Conservation (phyloP, 1,140 invertebrate species). For the Megalonaias nervosa region DNA sequence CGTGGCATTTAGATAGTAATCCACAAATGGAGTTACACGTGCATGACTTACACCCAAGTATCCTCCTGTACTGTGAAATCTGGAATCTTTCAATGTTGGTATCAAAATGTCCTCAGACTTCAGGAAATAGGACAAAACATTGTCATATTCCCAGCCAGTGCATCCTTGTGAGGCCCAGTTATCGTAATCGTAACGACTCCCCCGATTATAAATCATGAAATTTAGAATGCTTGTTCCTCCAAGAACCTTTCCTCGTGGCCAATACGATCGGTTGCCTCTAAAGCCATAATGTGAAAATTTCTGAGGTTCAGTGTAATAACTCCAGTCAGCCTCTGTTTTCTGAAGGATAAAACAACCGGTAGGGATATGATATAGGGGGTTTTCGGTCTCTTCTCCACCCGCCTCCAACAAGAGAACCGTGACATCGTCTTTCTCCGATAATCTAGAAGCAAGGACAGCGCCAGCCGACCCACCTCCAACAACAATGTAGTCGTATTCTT, state of each 20-base stretch:
- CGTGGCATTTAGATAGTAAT: slow-evolving; percentile 44
- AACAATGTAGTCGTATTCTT: slow-evolving; percentile 19
- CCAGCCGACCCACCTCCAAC: slow-evolving; percentile 92
- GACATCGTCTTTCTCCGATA: slow-evolving; percentile 83
- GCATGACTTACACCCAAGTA: slow-evolving; percentile 43
- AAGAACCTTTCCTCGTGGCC: slow-evolving; percentile 50
- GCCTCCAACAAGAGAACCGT: slow-evolving; percentile 90
- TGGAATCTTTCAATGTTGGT: slow-evolving; percentile 26
- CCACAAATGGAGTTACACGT: slow-evolving; percentile 40
- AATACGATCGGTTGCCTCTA: slow-evolving; percentile 30
- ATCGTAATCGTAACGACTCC: slow-evolving; percentile 93
- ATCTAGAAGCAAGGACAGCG: slow-evolving; percentile 90
- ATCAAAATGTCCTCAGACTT: slow-evolving; percentile 77
- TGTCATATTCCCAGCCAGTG: slow-evolving; percentile 89
- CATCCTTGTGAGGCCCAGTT: slow-evolving; percentile 91
- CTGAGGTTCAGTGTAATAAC: slow-evolving; percentile 92
- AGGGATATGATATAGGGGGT: slow-evolving; percentile 78
- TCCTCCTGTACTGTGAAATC: slow-evolving; percentile 54
- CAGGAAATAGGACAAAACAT: slow-evolving; percentile 91
- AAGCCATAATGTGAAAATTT: slow-evolving; percentile 80
- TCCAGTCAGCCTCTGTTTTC: slow-evolving; percentile 81
- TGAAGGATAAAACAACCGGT: slow-evolving; percentile 9
- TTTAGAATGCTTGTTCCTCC: slow-evolving; percentile 94
- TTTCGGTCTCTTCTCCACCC: slow-evolving; percentile 91
- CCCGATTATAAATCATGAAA: slow-evolving; percentile 95